phyloP scores from a whole-genome alignment of 2,888 invertebrate genomes.

The Helleia helle region DNA sequence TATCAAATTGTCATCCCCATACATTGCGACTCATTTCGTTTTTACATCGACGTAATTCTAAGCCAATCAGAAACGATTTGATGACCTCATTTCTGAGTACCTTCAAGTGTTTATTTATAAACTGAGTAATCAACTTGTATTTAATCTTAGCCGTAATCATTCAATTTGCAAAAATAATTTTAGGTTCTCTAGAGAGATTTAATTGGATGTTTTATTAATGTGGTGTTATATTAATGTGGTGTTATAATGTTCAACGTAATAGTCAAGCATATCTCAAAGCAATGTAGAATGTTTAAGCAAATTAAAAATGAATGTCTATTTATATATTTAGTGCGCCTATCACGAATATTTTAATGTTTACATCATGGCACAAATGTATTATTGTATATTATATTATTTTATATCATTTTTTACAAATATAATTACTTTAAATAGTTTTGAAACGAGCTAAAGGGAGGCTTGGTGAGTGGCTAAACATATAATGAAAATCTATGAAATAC shows the following conservation, averaged over 20 bases:
- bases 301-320: constrained; percentile 1
- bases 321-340: constrained; percentile 2
- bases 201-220: constrained; percentile 2
- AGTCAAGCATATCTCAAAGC: constrained; percentile 20
- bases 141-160: constrained; percentile 5
- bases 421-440: constrained; percentile 1
- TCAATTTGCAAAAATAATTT: constrained; percentile 17
- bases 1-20: too few relatives aligned
- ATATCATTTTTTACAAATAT: too few relatives aligned
- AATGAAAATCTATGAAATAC: too few relatives aligned
- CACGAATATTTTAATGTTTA: neutral
- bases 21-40: too few relatives aligned
- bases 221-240: constrained; percentile 11
- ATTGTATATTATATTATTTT: neutral
- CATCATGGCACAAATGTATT: neutral
- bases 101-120: neutral
- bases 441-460: too few relatives aligned
- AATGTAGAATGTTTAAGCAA: constrained; percentile 13
- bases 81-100: neutral
- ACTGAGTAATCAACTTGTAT: constrained; percentile 2
- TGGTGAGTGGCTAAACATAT: too few relatives aligned
- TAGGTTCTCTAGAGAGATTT: constrained; percentile 3
- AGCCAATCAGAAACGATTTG: too few relatives aligned
- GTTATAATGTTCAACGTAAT: constrained; percentile 14
- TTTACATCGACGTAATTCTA: too few relatives aligned